Evolutionary conservation across 2,888 invertebrate genomes (phyloP), one percentile per base, ranked within the genome.

Genomic region (Leptopterna dolabrata): DNA sequence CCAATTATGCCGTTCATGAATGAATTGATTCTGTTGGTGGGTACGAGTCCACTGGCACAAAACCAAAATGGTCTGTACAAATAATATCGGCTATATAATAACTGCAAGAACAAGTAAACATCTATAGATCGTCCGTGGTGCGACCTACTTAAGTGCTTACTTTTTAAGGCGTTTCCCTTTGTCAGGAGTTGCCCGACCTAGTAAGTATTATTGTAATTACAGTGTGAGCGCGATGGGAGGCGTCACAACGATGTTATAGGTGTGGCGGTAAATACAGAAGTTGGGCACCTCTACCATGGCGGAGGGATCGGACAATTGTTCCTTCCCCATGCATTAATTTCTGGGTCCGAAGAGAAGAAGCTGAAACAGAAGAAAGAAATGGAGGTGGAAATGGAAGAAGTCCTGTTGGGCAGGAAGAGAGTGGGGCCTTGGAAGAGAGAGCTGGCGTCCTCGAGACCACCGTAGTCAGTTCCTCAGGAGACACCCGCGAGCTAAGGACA

Each of bases 381-480:
- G 83, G 73, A 78, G 45, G 78, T 78, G 27, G 80, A 80, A 36
- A 47, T 80, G 80, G 36, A 27, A 51, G 81, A 51, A 81, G 55
- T 30, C 24, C 27, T 30, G 51, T 81, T 27, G 29, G 81, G 55
- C 16, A 41, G 43, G 19, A 55, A 81, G 81, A 81, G 81, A 81
- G 81, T 55, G 81, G 81, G 81, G 81, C 81, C 51, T 55, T 55
- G 78, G 78, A 36, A 73, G 51, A 82, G 70, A 70, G 63, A 45
- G 70, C 87, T 73, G 55, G 41, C 87, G 83, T 43, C 41, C 41
- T 51, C 78, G 76, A 43, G 51, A 73, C n/a, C 3, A 9, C 24
- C n/a, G 16, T 14, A 81, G 71, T 71, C 83, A 84, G 83, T 84
- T 84, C 83, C 27, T 43, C 83, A 70, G 27, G 6, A 45, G 83